Evolutionary conservation across 37 sponge, comb jelly and placozoan genomes (phyloP).

Genomic region (Chondrilla cf. caribensis): DNA sequence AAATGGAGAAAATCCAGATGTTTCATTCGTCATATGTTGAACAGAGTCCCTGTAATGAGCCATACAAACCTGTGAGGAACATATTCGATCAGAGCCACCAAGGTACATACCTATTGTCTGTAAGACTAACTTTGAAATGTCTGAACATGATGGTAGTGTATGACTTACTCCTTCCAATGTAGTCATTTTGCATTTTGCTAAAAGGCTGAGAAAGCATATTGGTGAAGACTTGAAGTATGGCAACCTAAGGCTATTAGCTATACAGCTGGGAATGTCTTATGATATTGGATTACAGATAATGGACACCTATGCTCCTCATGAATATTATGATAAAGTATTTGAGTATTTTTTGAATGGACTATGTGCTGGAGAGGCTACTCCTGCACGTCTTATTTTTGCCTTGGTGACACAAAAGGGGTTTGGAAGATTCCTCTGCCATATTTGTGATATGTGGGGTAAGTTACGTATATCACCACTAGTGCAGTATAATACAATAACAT

Average conservation of each 20-base stretch:
- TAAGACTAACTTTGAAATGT: too few relatives aligned
- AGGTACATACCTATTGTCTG: too few relatives aligned
- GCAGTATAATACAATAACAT: too few relatives aligned
- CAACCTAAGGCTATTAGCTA: neutral
- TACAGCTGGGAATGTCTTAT: neutral
- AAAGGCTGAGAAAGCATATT: neutral
- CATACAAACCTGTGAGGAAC: too few relatives aligned
- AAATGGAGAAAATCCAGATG: too few relatives aligned
- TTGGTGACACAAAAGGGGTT: neutral
- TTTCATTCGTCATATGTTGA: too few relatives aligned
- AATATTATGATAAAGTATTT: neutral
- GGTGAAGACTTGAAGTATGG: neutral
- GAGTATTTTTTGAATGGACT: neutral
- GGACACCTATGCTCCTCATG: neutral
- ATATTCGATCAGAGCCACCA: too few relatives aligned
- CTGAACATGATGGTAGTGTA: too few relatives aligned
- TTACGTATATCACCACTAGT: neutral
- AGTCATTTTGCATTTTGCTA: neutral
- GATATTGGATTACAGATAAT: neutral
- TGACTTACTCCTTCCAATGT: too few relatives aligned
- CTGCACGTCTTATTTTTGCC: neutral
- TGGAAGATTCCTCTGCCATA: conserved; percentile 9
- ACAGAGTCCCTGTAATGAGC: too few relatives aligned
- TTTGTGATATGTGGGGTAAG: conserved; percentile 6
- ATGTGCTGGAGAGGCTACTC: neutral